Evolutionary conservation across 2,888 invertebrate genomes (phyloP), one percentile per base, ranked within the genome.

Genomic region (Aquatica leii): DNA sequence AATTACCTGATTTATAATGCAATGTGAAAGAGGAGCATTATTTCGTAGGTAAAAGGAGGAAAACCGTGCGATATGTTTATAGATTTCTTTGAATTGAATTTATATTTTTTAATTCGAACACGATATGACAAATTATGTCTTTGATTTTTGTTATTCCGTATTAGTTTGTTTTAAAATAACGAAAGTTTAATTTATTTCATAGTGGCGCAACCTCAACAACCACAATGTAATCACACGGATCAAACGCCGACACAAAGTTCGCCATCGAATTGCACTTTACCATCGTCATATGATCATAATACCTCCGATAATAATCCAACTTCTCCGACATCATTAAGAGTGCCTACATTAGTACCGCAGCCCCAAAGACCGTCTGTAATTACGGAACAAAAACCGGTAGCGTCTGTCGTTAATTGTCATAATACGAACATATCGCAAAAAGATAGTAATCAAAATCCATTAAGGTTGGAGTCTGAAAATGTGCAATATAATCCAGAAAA

Each of bases 291-390:
- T 57, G 69, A 72, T 53, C 71, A 72, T 20, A 71, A 73, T 65
- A 72, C 76, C 56, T 74, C 76, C 37, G 77, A 78, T 65, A 75
- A 69, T 58, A 77, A 74, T 68, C 76, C 79, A 18, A 73, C 74
- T 41, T 73, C 73, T 51, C 71, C 74, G 31, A 59, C 67, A 54
- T 55, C 68, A 9, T 55, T 65, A 54, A 55, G 61, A 51, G 58
- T 68, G 60, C 59, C 65, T 43, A 52, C 66, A 43, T 61, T 67
- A 46, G 46, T 67, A 50, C 52, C 67, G 18, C 75, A 74, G 53
- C 71, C 66, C 12, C 75, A 74, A 53, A 71, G 79, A 57, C 78
- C 77, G 41, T 77, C 78, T 40, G 78, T 78, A 43, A 79, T 78
- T 24, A 76, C 80, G n/a, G 80, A 78, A 63, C 77, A 77, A 59